Percentiles rank a stretch among this genome's conserved stretches.
phyloP scores from a whole-genome alignment of 1,140 invertebrate species.

The Nymphalis io region DNA sequence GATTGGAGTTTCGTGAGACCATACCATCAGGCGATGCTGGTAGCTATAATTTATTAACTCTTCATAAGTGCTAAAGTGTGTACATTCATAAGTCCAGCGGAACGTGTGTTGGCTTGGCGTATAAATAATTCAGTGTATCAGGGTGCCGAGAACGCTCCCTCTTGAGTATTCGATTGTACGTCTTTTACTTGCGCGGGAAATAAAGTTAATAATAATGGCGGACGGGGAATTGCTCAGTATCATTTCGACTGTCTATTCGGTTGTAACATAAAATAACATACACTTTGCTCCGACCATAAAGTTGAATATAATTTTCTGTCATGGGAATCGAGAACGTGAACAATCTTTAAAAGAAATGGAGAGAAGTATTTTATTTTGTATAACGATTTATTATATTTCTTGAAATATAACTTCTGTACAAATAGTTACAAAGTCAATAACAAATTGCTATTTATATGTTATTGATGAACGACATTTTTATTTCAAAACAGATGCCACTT shows the following conservation, averaged over 20 bases:
- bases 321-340: conserved; percentile 34
- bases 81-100: conserved; percentile 72
- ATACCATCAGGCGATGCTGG: conserved; percentile 49
- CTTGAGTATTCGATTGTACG: conserved; percentile 45
- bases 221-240: conserved; percentile 39
- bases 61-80: conserved; percentile 79
- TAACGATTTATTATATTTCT: conserved; percentile 26
- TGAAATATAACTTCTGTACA: conserved; percentile 28
- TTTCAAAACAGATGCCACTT: no score
- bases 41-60: conserved; percentile 79
- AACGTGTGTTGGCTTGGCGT: conserved; percentile 47
- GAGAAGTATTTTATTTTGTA: conserved; percentile 23
- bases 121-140: conserved; percentile 63
- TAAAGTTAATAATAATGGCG: conserved; percentile 47
- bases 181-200: conserved; percentile 47
- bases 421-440: neutral
- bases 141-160: conserved; percentile 34
- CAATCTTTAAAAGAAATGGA: conserved; percentile 38
- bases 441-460: neutral
- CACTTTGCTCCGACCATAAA: conserved; percentile 38
- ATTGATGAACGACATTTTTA: no score
- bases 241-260: conserved; percentile 42
- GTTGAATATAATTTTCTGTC: conserved; percentile 44
- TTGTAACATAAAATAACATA: conserved; percentile 43
- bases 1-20: conserved; percentile 52